Base-by-base conservation (phyloP, 1,140 invertebrate genomes). In the Cotesia typhae region DNA sequence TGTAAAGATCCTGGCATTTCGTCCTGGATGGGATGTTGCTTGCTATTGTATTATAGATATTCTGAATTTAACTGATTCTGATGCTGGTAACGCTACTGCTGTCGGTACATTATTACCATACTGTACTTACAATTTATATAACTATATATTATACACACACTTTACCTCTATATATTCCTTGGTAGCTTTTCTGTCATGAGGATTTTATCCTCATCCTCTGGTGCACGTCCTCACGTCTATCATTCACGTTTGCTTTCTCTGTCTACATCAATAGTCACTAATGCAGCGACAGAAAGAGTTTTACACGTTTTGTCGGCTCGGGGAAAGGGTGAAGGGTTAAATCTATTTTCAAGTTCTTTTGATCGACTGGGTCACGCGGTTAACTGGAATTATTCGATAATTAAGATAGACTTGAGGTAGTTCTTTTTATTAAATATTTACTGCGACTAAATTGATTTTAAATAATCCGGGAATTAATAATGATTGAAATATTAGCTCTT, bases 341-440 rank as follows among this genome's bases (percentile, higher is more conserved):
- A 74, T 83, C 83, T 69, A 84, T 84, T 79, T 84, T 80, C 69
- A 82, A 68, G 55, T 57, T 57, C 67, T 74, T 75, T 83, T 74
- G 82, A 86, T 78, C 74, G 76, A 80, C 76, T 74, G 73, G 76
- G 75, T 77, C 77, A 78, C 74, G 74, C 77, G 73, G 73, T 70
- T 74, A 72, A 73, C 65, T 57, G 55, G 38, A 51, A 67, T 70
- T 70, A 73, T 68, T 68, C 61, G 71, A 53, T 79, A 80, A 80
- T 79, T 76, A 79, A 78, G 74, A 80, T 80, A 72, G 79, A 80
- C 79, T 74, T 77, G 78, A 75, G 73, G 73, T 51, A 74, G 77
- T 79, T 78, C 78, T 81, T 57, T 9, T 47, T 10, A 79, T 82
- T 57, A 77, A 80, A 36, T 76, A 78, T 76, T 78, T 72, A 73